Conservation (phyloP, 2,113 vertebrate species). For the Empidonax traillii region DNA sequence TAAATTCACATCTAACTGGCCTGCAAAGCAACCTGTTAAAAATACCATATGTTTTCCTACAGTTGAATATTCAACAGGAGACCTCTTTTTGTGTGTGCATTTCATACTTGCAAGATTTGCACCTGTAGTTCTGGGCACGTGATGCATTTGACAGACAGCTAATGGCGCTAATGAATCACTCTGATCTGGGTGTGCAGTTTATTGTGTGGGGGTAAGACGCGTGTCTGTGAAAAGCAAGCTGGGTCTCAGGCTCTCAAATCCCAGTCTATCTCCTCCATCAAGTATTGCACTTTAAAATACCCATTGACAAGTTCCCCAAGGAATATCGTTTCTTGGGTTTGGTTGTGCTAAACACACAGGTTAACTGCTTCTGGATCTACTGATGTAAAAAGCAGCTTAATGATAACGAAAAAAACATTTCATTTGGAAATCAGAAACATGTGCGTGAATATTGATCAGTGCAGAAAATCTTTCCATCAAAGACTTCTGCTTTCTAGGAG, state of each 20-base stretch:
- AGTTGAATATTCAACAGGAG: conserved; percentile 71
- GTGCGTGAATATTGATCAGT: neutral
- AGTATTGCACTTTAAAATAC: conserved; percentile 84
- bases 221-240: conserved; percentile 1
- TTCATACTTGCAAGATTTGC: conserved; percentile 66
- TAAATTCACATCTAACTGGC: conserved; percentile 71
- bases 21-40: conserved; percentile 67
- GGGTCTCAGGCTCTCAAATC: neutral
- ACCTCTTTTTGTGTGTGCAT: conserved; percentile 69
- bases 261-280: conserved; percentile 60
- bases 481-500: conserved; percentile 42
- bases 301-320: conserved; percentile 20
- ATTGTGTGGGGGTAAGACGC: neutral
- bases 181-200: conserved; percentile 28
- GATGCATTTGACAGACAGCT: conserved; percentile 46
- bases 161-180: conserved; percentile 57
- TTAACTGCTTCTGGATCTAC: conserved; percentile 41
- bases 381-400: conserved; percentile 43
- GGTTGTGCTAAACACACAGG: neutral
- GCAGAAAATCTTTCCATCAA: conserved; percentile 36
- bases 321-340: conserved; percentile 30
- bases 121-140: conserved; percentile 59
- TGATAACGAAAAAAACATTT: neutral
- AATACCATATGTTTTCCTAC: conserved; percentile 61
- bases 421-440: neutral